Base-by-base conservation (phyloP, 2,113 vertebrate genomes). In the Sapayoa aenigma region DNA sequence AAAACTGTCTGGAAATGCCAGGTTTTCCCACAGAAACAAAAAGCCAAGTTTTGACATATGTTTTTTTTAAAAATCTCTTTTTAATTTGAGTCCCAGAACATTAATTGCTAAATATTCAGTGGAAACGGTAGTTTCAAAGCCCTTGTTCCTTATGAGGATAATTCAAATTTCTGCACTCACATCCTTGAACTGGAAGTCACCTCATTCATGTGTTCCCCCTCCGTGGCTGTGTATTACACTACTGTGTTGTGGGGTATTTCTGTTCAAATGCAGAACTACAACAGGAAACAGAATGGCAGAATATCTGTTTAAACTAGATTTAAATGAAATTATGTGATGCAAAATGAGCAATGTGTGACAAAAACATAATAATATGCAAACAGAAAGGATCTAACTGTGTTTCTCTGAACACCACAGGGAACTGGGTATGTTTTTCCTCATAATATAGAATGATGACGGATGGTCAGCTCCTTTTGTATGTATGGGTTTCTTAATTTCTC, bases 1-100 rank as follows among this genome's bases (percentile, higher is more conserved):
- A 86, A 93, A 88, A 78, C 58, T 88, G 62, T 79, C 78, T 93
- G 85, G 74, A 96, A 95, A 93, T 58, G 15, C 66, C 67, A 93
- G 58, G 37, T 83, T 85, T 88, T 90, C 67, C 60, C 59, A 76
- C 41, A 85, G 87, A 87, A 90, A 85, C 31, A 90, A 83, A 90
- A 88, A 60, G 74, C 17, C 78, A 85, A 44, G n/a, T 63, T 82
- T 72, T 82, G 66, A 68, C 27, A 58, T 41, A 65, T 25, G 37
- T 9, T 50, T 58, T 58, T 53, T 63, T 59, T 59, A 13, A 3
- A 9, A 67, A 50, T 7, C 14, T 14, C 47, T 33, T 56, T 69
- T 83, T 22, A 65, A 72, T 53, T 53, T 33, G 35, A 66, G 18
- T 65, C 4, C 17, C 73, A 56, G 52, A 56, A 28, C 46, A 74